Conservation (phyloP, 92 coral and sea anemone genomes). For the Heliopora coerulea region DNA sequence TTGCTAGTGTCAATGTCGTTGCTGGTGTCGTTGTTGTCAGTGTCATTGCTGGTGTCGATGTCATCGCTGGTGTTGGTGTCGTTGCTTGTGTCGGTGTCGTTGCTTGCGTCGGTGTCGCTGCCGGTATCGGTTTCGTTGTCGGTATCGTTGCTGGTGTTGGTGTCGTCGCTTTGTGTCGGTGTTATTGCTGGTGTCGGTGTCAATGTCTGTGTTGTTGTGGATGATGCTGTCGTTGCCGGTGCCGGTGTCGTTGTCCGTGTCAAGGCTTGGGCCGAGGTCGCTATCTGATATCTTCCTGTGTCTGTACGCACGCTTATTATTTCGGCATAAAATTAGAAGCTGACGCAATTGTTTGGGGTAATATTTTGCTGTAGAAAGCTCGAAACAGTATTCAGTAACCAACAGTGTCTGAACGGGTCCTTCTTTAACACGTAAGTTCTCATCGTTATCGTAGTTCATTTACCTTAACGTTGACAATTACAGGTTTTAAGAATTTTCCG, state of each 20-base stretch:
- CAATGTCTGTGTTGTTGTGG: slow-evolving; percentile 49
- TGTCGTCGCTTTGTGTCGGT: neutral
- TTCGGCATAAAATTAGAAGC: too few relatives aligned
- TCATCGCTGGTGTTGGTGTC: too few relatives aligned
- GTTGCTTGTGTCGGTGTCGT: neutral
- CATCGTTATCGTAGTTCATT: too few relatives aligned
- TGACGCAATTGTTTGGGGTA: slow-evolving; percentile 21
- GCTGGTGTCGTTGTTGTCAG: too few relatives aligned
- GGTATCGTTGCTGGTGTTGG: neutral
- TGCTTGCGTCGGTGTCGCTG: slow-evolving; percentile 1
- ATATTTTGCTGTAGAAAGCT: slow-evolving; percentile 47
- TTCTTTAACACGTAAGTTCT: slow-evolving; percentile 69
- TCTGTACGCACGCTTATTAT: too few relatives aligned
- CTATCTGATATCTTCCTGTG: too few relatives aligned
- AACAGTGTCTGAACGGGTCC: slow-evolving; percentile 69
- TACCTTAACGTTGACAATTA: too few relatives aligned
- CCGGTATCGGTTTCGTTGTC: slow-evolving; percentile 36
- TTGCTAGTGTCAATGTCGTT: slow-evolving; percentile 53
- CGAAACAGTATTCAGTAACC: slow-evolving; percentile 65
- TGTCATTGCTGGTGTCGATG: too few relatives aligned
- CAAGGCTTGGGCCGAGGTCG: too few relatives aligned
- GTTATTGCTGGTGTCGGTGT: slow-evolving; percentile 32
- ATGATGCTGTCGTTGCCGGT: too few relatives aligned
- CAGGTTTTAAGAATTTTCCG: too few relatives aligned
- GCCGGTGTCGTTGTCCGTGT: too few relatives aligned